These are phyloP conservation scores for Epinotia bilunana DNA, from an alignment of 2,888 invertebrate species.

Conservation along the genomic window DNA sequence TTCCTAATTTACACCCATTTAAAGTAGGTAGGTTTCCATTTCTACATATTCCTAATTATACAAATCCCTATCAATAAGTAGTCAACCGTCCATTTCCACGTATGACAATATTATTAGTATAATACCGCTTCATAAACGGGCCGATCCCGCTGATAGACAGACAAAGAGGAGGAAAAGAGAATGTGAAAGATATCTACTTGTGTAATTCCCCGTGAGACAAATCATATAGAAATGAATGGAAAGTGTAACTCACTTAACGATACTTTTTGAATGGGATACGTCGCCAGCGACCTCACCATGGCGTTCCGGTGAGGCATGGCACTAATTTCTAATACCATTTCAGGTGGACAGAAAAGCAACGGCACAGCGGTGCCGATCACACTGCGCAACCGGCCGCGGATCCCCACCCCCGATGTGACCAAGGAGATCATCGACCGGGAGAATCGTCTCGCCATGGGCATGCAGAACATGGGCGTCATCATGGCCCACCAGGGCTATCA, in stretches of 20 bases:
- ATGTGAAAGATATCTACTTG: too few species aligned
- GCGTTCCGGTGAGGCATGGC: not conserved
- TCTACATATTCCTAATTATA: not conserved
- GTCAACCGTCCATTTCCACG: too few species aligned
- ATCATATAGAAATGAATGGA: too few species aligned
- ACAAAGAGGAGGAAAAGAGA: too few species aligned
- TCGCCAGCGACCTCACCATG: too few species aligned
- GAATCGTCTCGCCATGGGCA: slow-evolving; percentile 84
- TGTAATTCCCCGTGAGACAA: too few species aligned
- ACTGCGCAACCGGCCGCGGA: slow-evolving; percentile 92
- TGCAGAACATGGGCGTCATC: slow-evolving; percentile 86
- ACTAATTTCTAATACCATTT: slow-evolving; percentile 22
- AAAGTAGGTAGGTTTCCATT: not conserved
- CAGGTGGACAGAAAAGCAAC: slow-evolving; percentile 88
- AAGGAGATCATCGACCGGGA: slow-evolving; percentile 91
- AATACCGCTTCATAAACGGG: too few species aligned
- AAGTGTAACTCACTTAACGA: too few species aligned
- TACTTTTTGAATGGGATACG: too few species aligned
- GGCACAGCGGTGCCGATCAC: slow-evolving; percentile 87
- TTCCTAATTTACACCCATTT: not conserved
- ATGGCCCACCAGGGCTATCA: slow-evolving; percentile 87
- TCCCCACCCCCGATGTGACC: slow-evolving; percentile 94
- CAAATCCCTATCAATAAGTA: not conserved
- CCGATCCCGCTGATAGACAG: too few species aligned
- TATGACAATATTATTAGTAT: too few species aligned